Conservation (phyloP, 1,140 invertebrate species). For the Doryteuthis pealeii region DNA sequence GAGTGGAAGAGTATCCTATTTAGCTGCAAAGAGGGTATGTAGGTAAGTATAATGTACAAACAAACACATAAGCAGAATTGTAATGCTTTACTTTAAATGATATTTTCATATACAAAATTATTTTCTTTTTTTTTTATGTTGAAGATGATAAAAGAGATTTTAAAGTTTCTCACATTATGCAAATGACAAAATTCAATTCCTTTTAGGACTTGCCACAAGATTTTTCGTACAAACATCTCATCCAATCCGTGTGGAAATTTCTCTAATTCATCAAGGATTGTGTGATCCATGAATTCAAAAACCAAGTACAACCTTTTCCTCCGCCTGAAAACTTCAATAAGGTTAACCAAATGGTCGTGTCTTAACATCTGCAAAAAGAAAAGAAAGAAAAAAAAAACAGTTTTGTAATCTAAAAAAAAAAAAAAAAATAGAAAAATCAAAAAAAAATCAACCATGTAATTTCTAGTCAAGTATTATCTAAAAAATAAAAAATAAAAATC, state of each 20-base stretch:
- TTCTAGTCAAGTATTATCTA: no score
- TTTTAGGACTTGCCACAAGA: conserved; percentile 80
- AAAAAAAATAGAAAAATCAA: conserved; percentile 53
- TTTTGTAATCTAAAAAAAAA: neutral
- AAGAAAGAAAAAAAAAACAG: conserved; percentile 20
- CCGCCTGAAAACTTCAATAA: conserved; percentile 84
- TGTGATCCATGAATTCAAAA: conserved; percentile 86
- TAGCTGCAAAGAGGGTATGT: no score
- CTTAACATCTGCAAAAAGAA: conserved; percentile 72
- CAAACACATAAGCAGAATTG: no score
- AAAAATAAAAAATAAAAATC: no score
- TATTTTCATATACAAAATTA: no score
- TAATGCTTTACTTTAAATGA: no score
- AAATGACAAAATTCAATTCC: conserved; percentile 84
- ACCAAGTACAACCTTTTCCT: conserved; percentile 83
- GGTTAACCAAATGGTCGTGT: conserved; percentile 85
- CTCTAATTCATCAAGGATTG: conserved; percentile 81
- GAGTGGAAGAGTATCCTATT: no score
- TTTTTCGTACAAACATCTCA: conserved; percentile 70
- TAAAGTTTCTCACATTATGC: conserved; percentile 72
- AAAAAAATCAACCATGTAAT: no score
- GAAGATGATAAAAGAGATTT: conserved; percentile 6
- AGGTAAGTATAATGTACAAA: no score
- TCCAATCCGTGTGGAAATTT: conserved; percentile 70
- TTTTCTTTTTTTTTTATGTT: no score